Conservation (phyloP, 2,797 vertebrate species). For the Ptychobarbus kaznakovi region DNA sequence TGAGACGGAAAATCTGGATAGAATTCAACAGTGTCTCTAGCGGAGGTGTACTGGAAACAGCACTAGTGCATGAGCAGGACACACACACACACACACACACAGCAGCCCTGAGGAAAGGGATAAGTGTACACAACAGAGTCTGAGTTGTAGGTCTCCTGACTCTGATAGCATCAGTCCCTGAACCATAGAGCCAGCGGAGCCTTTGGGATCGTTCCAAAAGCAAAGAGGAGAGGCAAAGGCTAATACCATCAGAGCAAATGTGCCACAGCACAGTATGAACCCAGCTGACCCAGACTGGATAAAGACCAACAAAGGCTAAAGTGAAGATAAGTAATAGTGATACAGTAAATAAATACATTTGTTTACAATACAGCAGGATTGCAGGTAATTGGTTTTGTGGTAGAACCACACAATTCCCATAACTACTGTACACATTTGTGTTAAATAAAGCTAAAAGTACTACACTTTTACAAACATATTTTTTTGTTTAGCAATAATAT, state of each 20-base stretch:
- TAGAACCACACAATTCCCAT: neutral
- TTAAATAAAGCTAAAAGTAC: neutral
- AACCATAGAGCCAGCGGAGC: conserved; percentile 27
- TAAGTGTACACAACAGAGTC: conserved; percentile 57
- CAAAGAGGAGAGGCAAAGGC: conserved; percentile 24
- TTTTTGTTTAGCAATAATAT: neutral
- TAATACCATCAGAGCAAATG: conserved; percentile 48
- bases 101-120: conserved; percentile 48
- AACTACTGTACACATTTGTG: neutral
- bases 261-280: conserved; percentile 33
- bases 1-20: conserved; percentile 60
- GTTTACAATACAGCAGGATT: neutral
- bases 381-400: neutral
- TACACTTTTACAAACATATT: neutral
- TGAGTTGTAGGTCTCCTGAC: conserved; percentile 46
- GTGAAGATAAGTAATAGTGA: conserved; percentile 19
- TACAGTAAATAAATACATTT: conserved; percentile 9
- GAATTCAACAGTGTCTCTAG: conserved; percentile 53
- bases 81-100: conserved; percentile 27
- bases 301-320: conserved; percentile 35
- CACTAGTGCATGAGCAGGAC: conserved; percentile 16
- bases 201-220: conserved; percentile 38
- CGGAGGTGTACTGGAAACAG: conserved; percentile 42
- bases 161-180: conserved; percentile 57
- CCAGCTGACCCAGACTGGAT: conserved; percentile 29